A percentile compares a stretch with the other conserved stretches of the same genome.
Conservation (phyloP, 2,113 vertebrate genomes). For the Irena cyanogastra region DNA sequence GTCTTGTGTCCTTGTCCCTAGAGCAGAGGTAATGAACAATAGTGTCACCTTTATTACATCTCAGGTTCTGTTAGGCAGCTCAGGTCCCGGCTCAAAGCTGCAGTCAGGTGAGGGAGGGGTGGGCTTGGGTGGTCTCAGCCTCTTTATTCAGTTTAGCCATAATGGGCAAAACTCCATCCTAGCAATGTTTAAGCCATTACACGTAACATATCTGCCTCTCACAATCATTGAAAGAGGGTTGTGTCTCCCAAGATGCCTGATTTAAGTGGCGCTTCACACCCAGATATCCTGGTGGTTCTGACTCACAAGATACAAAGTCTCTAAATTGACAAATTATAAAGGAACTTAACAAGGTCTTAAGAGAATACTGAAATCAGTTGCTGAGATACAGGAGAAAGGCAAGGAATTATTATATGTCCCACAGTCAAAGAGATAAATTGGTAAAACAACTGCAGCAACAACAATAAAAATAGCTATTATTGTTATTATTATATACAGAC, state of each 20-base stretch:
- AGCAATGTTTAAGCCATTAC: fast-evolving
- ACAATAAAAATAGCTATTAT: neutral
- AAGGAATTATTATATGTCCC: neutral
- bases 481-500: neutral
- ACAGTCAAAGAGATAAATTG: neutral
- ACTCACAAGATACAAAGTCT: neutral
- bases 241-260: neutral
- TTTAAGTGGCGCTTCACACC: neutral
- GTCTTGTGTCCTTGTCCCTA: neutral
- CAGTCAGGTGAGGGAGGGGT: too few relatives aligned
- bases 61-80: neutral
- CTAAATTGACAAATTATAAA: neutral
- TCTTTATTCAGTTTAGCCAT: neutral
- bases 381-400: neutral
- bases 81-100: neutral
- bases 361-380: neutral
- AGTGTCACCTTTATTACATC: too few relatives aligned
- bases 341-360: neutral
- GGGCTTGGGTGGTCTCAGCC: neutral
- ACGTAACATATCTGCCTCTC: neutral
- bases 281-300: neutral
- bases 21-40: too few relatives aligned
- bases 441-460: neutral
- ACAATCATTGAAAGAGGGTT: neutral
- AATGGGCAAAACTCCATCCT: neutral